Evolutionary conservation across 2,113 vertebrate genomes (phyloP).

Genomic region (Motacilla tschutschensis): DNA sequence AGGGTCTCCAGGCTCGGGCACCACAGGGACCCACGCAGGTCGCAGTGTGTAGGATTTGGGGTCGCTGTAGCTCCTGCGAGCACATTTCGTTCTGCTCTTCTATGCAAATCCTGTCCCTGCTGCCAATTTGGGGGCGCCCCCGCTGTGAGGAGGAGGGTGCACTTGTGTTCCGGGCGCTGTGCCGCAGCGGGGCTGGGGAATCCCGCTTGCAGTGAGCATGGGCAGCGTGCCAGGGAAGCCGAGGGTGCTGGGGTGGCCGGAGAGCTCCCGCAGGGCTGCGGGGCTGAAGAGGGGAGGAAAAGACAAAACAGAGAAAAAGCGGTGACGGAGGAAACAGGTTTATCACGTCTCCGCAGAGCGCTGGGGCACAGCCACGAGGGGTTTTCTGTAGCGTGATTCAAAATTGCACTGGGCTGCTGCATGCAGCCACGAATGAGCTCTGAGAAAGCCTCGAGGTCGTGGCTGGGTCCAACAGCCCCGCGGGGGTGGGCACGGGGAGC

Average conservation of each 20-base stretch:
- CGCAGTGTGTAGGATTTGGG: fast-evolving
- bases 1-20: fast-evolving
- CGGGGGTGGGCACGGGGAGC: fast-evolving
- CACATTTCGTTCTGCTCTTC: neutral
- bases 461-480: fast-evolving
- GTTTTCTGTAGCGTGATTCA: neutral
- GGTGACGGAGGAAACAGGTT: neutral
- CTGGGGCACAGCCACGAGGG: neutral
- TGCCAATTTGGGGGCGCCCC: fast-evolving
- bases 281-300: neutral
- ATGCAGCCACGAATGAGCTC: fast-evolving
- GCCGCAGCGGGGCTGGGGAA: fast-evolving
- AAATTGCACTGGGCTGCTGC: neutral
- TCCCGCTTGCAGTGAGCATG: fast-evolving
- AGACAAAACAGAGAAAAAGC: neutral
- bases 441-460: fast-evolving
- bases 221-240: fast-evolving
- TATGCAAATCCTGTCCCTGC: neutral
- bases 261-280: fast-evolving
- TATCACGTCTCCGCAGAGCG: neutral
- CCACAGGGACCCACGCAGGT: fast-evolving
- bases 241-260: fast-evolving
- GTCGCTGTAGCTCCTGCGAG: neutral
- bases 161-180: neutral
- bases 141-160: fast-evolving